phyloP scores from a whole-genome alignment of 1,140 invertebrate species.

The Ericerus pela region DNA sequence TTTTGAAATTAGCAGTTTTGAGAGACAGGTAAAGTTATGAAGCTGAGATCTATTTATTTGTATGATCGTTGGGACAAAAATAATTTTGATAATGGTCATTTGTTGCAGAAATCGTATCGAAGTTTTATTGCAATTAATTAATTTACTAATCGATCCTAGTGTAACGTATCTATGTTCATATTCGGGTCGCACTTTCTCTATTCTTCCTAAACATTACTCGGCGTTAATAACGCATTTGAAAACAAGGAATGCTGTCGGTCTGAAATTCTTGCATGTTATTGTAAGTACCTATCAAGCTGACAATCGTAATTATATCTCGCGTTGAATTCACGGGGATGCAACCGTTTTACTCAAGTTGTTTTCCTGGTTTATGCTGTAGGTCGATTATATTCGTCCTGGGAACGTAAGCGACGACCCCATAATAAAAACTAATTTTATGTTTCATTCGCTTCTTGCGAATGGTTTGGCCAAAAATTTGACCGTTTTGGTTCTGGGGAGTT shows the following conservation, averaged over 20 bases:
- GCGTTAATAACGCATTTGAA: background rate
- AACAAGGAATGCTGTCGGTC: background rate
- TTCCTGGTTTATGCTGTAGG: background rate
- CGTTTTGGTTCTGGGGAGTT: background rate
- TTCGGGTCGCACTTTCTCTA: background rate
- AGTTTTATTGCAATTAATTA: background rate
- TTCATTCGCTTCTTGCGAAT: background rate
- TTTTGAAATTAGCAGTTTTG: conserved; percentile 4
- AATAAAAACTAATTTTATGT: background rate
- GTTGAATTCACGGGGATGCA: background rate
- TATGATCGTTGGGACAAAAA: background rate
- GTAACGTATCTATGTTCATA: background rate
- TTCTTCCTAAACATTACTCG: background rate
- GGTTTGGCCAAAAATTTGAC: conserved; percentile 7
- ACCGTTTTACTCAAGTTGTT: background rate
- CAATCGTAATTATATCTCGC: background rate
- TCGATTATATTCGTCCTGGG: background rate
- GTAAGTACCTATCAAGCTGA: background rate
- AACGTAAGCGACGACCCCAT: background rate
- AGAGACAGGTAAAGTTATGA: conserved; percentile 1
- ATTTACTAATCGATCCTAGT: conserved; percentile 1
- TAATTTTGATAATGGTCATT: background rate
- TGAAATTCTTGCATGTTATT: background rate
- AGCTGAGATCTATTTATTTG: background rate
- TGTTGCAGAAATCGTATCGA: background rate